Evolutionary conservation across 2,888 invertebrate species (phyloP), one percentile per base, ranked within the genome.

Genomic region (Sarcophaga subvicina): DNA sequence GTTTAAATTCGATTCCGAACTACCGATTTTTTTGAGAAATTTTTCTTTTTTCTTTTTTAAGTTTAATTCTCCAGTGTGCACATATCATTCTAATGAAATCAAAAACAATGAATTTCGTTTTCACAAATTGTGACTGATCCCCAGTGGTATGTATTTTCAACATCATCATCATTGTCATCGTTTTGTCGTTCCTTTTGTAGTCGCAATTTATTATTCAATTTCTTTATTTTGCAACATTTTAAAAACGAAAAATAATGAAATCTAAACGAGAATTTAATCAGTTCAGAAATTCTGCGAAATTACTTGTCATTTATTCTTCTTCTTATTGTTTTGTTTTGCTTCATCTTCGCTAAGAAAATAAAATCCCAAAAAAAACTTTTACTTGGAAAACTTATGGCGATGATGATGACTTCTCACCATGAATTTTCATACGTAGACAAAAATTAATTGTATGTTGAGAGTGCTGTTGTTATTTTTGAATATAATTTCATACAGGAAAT

Each of bases 221-320:
- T 80, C 54, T 4, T 73, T 60, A 79, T 70, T 81, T 80, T 78
- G 75, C 80, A 83, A 83, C 64, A 82, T 45, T 59, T 8, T 37
- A 37, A 12, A 20, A 49, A 25, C 1, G 22, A 69, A 14, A 47
- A 62, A n/a, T 8, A 59, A n/a, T 47, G 8, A 49, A 62, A 70
- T 62, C 22, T 62, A 49, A 81, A 78, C 69, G 69, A 17, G 17
- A 81, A 78, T 83, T 78, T 86, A 86, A 86, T 86, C 86, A 86
- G 83, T 84, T 87, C 81, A 87, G 87, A 84, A 87, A 79, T 87
- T 87, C 87, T 81, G 84, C 83, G 87, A 84, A 87, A 86, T 86
- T 86, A 66, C 80, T 83, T 86, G 86, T 86, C 86, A 86, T 83
- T 83, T 78, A 81, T 83, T 86, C 75, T 17, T 14, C 5, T 54